phyloP scores from a whole-genome alignment of 2,113 vertebrate genomes.

The Azemiops feae region DNA sequence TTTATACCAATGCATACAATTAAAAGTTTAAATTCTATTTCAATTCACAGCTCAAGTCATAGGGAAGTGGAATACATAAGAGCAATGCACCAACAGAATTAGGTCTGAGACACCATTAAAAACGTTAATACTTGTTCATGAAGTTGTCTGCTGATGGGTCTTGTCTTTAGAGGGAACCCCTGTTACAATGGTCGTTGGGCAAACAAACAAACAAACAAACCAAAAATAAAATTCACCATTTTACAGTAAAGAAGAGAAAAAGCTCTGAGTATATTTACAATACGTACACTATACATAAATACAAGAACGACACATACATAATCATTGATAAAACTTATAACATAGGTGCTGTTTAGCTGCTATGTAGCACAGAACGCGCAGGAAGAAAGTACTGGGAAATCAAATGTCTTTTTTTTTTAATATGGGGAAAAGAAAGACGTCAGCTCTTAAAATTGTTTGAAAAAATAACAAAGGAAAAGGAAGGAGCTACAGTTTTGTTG shows the following conservation, averaged over 20 bases:
- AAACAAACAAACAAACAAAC: slow-evolving; percentile 51
- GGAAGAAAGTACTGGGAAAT: slow-evolving; percentile 85
- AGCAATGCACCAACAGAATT: slow-evolving; percentile 94
- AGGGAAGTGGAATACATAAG: slow-evolving; percentile 95
- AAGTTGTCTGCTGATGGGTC: slow-evolving; percentile 86
- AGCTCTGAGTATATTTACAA: slow-evolving; percentile 99
- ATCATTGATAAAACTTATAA: slow-evolving; percentile 95
- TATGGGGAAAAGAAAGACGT: slow-evolving; percentile 65
- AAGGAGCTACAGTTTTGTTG: slow-evolving; percentile 62
- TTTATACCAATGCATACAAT: slow-evolving; percentile 98
- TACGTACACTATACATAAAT: slow-evolving; percentile 99
- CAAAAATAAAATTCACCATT: slow-evolving; percentile 75
- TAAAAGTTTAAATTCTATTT: slow-evolving; percentile 98
- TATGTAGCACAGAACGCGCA: slow-evolving; percentile 87
- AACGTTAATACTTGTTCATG: slow-evolving; percentile 89
- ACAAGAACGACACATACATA: slow-evolving; percentile 99
- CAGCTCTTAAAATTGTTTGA: slow-evolving; percentile 72
- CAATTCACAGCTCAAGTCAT: slow-evolving; percentile 99
- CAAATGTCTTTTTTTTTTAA: slow-evolving; percentile 52
- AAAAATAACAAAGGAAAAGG: slow-evolving; percentile 70
- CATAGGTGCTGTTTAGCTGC: slow-evolving; percentile 89
- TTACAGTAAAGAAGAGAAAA: slow-evolving; percentile 91
- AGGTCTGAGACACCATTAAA: slow-evolving; percentile 93
- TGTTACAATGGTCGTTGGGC: slow-evolving; percentile 87
- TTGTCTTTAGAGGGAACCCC: slow-evolving; percentile 83